Base-by-base conservation (phyloP, 2,888 invertebrate species). In the Ganaspis brasiliensis region DNA sequence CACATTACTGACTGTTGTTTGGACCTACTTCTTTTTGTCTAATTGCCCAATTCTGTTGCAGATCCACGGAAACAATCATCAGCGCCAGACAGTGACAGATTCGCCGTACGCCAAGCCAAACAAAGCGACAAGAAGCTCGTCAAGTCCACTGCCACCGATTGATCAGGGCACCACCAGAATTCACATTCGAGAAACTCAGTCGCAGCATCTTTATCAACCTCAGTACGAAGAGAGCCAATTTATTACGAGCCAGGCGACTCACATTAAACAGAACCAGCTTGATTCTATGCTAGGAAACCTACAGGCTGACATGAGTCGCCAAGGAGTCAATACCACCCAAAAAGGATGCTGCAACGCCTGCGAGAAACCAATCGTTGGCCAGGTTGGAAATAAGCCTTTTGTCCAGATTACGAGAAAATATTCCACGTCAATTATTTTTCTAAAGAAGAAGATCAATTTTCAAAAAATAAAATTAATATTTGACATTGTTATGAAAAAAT, bases 321-420 rank as follows among this genome's bases (percentile, higher is more conserved):
- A 99, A 94, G 99, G 99, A 92, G 98, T 99, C 82, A 98, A 96
- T 92, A 99, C 99, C 82, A 98, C 98, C 87, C 98, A 99, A 92
- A 99, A 99, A 93, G 99, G 99, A 89, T 98, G 98, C 94, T 99
- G 99, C 95, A 98, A 95, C 91, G 98, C 98, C 85, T 99, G 99
- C 94, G 97, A 98, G 92, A 99, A 99, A 90, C 98, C 99, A 83
- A 99, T 99, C 92, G 98, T 99, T 79, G 99, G 99, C 86, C 98
- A 99, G 95, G 96, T 95, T 89, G 92, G 40, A 26, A 40, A 21
- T 24, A n/a, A n/a, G n/a, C n/a, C n/a, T n/a, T n/a, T n/a, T n/a
- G n/a, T n/a, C n/a, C n/a, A n/a, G n/a, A n/a, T n/a, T n/a, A n/a
- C n/a, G n/a, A n/a, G n/a, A n/a, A n/a, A n/a, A n/a, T n/a, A n/a